phyloP scores from a whole-genome alignment of 2,888 invertebrate species.

The Uropetala carovei region DNA sequence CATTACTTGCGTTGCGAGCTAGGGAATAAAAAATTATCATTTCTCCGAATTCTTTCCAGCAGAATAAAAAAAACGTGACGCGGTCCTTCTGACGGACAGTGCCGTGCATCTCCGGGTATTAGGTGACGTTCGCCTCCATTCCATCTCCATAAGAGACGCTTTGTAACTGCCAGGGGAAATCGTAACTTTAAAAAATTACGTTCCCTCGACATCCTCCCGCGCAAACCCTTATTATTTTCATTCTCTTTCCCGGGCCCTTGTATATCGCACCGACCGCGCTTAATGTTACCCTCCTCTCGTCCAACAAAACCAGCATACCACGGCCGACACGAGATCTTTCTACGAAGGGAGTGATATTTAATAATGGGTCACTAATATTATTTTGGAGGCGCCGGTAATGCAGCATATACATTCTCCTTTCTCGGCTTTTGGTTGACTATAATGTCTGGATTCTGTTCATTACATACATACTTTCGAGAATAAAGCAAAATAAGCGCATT shows the following conservation, averaged over 20 bases:
- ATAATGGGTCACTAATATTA: no score
- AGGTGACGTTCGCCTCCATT: conserved; percentile 30
- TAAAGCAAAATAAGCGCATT: no score
- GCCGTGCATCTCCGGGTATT: conserved; percentile 13
- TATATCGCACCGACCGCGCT: neutral
- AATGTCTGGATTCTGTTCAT: no score
- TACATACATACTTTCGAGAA: no score
- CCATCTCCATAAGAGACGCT: neutral
- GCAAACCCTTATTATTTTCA: neutral
- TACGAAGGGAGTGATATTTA: no score
- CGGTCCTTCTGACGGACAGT: neutral
- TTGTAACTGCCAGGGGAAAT: neutral
- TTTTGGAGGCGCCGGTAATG: no score
- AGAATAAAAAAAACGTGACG: conserved; percentile 37
- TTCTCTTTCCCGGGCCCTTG: neutral
- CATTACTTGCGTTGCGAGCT: conserved; percentile 44
- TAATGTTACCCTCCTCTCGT: neutral
- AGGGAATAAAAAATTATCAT: conserved; percentile 42
- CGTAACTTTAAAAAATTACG: neutral
- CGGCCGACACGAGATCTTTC: no score
- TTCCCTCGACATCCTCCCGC: neutral
- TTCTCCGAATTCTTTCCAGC: conserved; percentile 46
- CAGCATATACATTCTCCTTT: no score
- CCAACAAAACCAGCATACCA: neutral
- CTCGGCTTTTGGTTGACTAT: no score